Percentiles rank a stretch among this genome's conserved stretches.
Evolutionary conservation across 2,797 vertebrate genomes (phyloP).

Genomic region (Pantherophis vulpinus): DNA sequence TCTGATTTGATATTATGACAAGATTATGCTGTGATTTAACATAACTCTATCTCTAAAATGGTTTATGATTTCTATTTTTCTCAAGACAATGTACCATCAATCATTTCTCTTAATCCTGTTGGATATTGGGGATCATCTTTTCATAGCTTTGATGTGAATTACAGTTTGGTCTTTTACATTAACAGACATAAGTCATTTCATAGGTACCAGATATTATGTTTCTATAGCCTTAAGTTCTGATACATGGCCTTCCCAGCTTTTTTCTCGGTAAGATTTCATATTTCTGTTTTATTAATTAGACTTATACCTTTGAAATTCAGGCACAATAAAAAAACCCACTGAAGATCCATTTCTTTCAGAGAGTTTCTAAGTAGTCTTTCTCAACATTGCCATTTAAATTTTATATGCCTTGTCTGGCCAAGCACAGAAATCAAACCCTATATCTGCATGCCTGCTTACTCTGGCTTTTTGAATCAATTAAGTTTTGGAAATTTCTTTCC

Average conservation of each 20-base stretch:
- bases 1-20: neutral
- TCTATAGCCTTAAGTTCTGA: neutral
- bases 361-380: neutral
- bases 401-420: neutral
- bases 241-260: neutral
- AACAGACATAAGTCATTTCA: neutral
- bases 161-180: neutral
- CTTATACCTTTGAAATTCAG: neutral
- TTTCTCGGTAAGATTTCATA: neutral
- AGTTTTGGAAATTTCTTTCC: neutral
- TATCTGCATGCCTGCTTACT: neutral
- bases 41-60: neutral
- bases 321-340: neutral
- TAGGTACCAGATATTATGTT: neutral
- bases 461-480: neutral
- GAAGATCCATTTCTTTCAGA: neutral
- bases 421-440: neutral
- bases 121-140: neutral
- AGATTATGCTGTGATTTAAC: neutral
- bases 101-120: neutral
- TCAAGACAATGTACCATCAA: neutral
- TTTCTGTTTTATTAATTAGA: neutral
- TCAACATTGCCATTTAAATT: neutral
- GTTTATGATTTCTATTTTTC: neutral
- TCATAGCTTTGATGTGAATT: neutral